Evolutionary conservation across 2,113 vertebrate species (phyloP).

Genomic region (Perca flavescens): DNA sequence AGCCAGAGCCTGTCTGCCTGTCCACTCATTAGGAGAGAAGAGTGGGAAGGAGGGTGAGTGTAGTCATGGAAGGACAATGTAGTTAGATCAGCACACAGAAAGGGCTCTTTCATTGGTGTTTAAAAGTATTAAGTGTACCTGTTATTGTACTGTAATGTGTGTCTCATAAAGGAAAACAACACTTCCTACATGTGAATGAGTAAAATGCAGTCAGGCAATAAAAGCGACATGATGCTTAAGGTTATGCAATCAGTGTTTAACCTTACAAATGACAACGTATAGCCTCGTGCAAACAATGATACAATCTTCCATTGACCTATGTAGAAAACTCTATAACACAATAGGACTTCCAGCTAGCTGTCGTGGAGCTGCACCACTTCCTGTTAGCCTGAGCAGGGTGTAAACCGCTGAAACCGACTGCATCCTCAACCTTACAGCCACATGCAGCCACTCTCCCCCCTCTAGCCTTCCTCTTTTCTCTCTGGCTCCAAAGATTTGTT

Average conservation of each 20-base stretch:
- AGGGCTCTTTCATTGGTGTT: slow-evolving; percentile 6
- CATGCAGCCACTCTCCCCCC: slow-evolving; percentile 31
- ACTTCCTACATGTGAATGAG: slow-evolving; percentile 5
- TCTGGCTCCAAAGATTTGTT: slow-evolving; percentile 34
- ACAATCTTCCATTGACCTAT: slow-evolving; percentile 30
- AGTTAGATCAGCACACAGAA: slow-evolving; percentile 37
- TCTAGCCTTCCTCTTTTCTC: slow-evolving; percentile 55
- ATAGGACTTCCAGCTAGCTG: slow-evolving; percentile 37
- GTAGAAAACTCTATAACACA: slow-evolving; percentile 9
- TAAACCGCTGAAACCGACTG: slow-evolving; percentile 63
- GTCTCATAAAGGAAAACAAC: slow-evolving; percentile 18
- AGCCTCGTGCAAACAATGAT: slow-evolving; percentile 27
- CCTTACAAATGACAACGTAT: slow-evolving; percentile 47
- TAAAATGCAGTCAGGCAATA: slow-evolving; percentile 48
- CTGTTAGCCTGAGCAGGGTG: slow-evolving; percentile 62
- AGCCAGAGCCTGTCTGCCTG: slow-evolving; percentile 62
- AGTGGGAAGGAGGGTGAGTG: slow-evolving; percentile 1
- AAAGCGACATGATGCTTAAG: slow-evolving; percentile 14
- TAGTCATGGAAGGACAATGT: slow-evolving; percentile 44
- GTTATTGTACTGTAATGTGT: slow-evolving; percentile 1
- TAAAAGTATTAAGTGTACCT: background rate
- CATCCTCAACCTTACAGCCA: slow-evolving; percentile 64
- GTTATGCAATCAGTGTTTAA: slow-evolving; percentile 38
- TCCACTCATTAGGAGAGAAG: slow-evolving; percentile 53
- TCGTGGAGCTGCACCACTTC: slow-evolving; percentile 57